Conservation (phyloP, 1,140 invertebrate genomes). For the Spodoptera litura region DNA sequence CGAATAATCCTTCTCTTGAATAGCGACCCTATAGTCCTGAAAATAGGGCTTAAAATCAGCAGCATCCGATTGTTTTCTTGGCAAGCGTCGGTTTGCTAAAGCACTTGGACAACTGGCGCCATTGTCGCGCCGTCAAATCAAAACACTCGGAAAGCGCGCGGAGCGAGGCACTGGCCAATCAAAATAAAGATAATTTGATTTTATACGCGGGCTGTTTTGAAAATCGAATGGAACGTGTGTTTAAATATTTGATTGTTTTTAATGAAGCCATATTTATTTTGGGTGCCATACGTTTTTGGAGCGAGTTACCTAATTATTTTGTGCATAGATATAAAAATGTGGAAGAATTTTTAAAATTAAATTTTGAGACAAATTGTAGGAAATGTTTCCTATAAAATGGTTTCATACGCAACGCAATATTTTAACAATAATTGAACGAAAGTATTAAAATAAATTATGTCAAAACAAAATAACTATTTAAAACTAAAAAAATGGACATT, state of each 20-base stretch:
- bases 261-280: not conserved
- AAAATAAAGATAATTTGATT: conserved; percentile 80
- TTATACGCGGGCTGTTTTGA: conserved; percentile 66
- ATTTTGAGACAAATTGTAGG: no score
- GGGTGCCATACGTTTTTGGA: not conserved
- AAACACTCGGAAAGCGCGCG: conserved; percentile 74
- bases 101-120: conserved; percentile 77
- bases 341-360: no score
- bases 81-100: conserved; percentile 65
- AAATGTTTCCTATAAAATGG: no score
- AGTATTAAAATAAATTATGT: no score
- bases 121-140: conserved; percentile 72
- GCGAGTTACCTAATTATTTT: no score
- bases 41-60: conserved; percentile 39
- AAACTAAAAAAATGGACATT: no score
- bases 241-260: conserved; percentile 38
- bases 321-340: no score
- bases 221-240: conserved; percentile 52
- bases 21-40: conserved; percentile 23
- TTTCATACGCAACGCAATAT: no score
- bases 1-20: not conserved
- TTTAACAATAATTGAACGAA: no score
- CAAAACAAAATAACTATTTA: no score
- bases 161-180: conserved; percentile 71
- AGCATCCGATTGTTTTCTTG: conserved; percentile 43